Percentiles rank a stretch among this genome's conserved stretches.
Evolutionary conservation across 2,888 invertebrate genomes (phyloP).

Genomic region (Clitarchus hookeri): DNA sequence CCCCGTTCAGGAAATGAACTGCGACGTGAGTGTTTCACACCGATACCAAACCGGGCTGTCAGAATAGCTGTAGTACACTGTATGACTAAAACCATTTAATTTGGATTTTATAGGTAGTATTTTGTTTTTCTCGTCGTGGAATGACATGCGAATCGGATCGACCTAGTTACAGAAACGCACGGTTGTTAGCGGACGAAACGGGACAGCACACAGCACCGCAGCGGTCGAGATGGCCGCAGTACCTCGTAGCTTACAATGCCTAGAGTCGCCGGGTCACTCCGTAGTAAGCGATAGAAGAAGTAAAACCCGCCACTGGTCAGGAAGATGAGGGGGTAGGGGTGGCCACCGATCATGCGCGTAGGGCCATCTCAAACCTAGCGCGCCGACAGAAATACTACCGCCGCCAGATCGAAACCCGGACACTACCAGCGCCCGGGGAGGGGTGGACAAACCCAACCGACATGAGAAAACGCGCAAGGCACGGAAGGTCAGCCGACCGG

Average conservation of each 20-base stretch:
- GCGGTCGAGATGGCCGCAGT: neutral
- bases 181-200: neutral
- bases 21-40: too few relatives aligned
- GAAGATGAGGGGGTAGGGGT: neutral
- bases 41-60: too few relatives aligned
- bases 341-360: neutral
- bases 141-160: neutral
- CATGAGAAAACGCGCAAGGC: neutral
- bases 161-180: neutral
- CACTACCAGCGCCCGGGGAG: neutral
- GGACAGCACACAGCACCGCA: too few relatives aligned
- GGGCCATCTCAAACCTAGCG: neutral
- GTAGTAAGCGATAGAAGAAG: neutral
- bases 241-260: neutral
- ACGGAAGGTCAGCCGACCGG: neutral
- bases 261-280: neutral
- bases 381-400: neutral
- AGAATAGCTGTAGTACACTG: too few relatives aligned
- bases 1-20: too few relatives aligned
- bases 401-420: slow-evolving; percentile 3
- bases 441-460: neutral
- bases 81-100: too few relatives aligned
- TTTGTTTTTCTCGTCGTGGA: neutral
- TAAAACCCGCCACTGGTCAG: neutral
- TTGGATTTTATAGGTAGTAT: too few relatives aligned